Conservation (phyloP, 1,140 invertebrate species). For the Pachyrhynchus sulphureomaculatus region DNA sequence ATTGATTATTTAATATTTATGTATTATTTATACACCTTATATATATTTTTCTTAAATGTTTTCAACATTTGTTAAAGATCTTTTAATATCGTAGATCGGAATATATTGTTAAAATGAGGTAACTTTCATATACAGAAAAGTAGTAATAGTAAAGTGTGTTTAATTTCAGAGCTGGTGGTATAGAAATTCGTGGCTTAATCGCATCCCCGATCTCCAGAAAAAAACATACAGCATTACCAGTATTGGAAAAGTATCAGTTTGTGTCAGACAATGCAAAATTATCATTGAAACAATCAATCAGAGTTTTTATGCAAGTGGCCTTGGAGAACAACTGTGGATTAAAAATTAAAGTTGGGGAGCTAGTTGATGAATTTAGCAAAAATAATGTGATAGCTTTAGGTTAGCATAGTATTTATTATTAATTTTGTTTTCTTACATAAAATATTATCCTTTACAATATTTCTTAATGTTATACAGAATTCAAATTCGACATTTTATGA, state of each 20-base stretch:
- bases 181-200: conserved; percentile 80
- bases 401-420: not conserved
- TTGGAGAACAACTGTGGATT: conserved; percentile 72
- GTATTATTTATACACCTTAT: too few species aligned
- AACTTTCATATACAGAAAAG: too few species aligned
- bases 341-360: conserved; percentile 75
- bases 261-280: conserved; percentile 62
- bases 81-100: too few species aligned
- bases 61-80: too few species aligned
- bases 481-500: too few species aligned
- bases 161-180: conserved; percentile 77
- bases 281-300: conserved; percentile 50
- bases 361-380: conserved; percentile 53
- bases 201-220: conserved; percentile 74
- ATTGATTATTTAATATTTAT: too few species aligned
- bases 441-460: not conserved
- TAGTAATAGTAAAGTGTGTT: too few species aligned
- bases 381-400: not conserved
- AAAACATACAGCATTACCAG: conserved; percentile 62
- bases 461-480: too few species aligned
- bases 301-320: conserved; percentile 67
- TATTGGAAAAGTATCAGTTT: conserved; percentile 76
- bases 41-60: too few species aligned
- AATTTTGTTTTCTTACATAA: not conserved
- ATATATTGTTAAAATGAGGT: too few species aligned